Evolutionary conservation across 2,888 invertebrate species (phyloP), one percentile per base, ranked within the genome.

Genomic region (Flabesymbios commensalis): DNA sequence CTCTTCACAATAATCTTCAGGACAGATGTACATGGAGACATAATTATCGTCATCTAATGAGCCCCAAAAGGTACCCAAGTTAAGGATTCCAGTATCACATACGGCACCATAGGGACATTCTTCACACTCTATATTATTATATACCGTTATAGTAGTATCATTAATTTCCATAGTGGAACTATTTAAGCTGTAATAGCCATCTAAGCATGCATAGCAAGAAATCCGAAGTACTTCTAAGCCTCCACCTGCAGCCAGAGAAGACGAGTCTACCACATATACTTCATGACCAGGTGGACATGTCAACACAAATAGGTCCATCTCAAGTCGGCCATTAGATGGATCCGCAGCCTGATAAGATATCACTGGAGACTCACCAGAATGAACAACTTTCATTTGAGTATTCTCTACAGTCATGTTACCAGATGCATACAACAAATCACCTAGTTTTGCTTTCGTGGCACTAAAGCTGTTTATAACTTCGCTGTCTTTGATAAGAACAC

Each of bases 11-110:
- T 65, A 65, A 4, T 58, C 65, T 41, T 64, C 59, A 17, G 65
- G 63, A 26, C 65, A 65, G 2, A 39, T 24, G 33, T 65, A 59
- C 65, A 65, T 65, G 28, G 22, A 28, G n/a, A 61, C 61, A 4
- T 14, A n/a, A n/a, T n/a, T n/a, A n/a, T 28, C 29, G 26, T 49
- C 19, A 7, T 28, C 29, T 10, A 7, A 24, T 14, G 29, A 19
- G 7, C 61, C 61, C 61, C 61, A 61, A 52, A 59, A 61, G 28
- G 45, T 48, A 17, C 24, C 42, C 19, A 14, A 31, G 36, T 61
- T 61, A 26, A n/a, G 22, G 33, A 61, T 61, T 7, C 61, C 61
- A 1, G 29, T 41, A 10, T 14, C 29, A 24, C 61, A 61, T 5
- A 28, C 24, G 33, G 57, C 61, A 5, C 61, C 61, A 31, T 61